phyloP scores from a whole-genome alignment of 2,113 vertebrate genomes.

The Callospermophilus lateralis region DNA sequence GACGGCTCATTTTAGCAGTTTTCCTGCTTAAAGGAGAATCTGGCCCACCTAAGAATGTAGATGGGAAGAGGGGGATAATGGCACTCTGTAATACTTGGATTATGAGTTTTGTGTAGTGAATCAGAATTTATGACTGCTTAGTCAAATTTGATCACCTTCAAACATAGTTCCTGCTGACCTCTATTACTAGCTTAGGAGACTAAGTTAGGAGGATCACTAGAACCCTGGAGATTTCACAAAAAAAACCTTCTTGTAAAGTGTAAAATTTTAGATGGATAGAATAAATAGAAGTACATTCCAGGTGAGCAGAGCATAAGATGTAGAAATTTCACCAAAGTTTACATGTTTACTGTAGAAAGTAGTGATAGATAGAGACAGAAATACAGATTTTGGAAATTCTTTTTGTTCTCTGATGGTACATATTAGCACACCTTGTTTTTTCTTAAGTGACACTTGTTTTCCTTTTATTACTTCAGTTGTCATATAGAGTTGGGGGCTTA shows the following conservation, averaged over 20 bases:
- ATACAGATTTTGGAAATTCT: constrained; percentile 10
- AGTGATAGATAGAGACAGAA: background rate
- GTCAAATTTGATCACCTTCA: constrained; percentile 40
- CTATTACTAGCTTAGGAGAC: background rate
- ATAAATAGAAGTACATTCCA: background rate
- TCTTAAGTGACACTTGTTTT: constrained; percentile 48
- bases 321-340: constrained; percentile 15
- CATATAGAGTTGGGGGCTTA: background rate
- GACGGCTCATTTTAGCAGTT: background rate
- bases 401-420: constrained; percentile 13
- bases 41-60: background rate
- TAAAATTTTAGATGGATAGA: background rate
- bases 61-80: background rate
- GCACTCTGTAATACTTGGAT: background rate
- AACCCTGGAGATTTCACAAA: background rate
- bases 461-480: background rate
- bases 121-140: constrained; percentile 46
- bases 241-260: background rate
- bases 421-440: background rate
- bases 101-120: constrained; percentile 39
- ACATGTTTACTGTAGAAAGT: background rate
- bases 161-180: background rate
- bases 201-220: background rate
- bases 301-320: background rate
- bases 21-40: background rate